These are phyloP conservation scores for Tetragonula clypearis DNA, from an alignment of 1,140 invertebrate species.

Conservation along the genomic window DNA sequence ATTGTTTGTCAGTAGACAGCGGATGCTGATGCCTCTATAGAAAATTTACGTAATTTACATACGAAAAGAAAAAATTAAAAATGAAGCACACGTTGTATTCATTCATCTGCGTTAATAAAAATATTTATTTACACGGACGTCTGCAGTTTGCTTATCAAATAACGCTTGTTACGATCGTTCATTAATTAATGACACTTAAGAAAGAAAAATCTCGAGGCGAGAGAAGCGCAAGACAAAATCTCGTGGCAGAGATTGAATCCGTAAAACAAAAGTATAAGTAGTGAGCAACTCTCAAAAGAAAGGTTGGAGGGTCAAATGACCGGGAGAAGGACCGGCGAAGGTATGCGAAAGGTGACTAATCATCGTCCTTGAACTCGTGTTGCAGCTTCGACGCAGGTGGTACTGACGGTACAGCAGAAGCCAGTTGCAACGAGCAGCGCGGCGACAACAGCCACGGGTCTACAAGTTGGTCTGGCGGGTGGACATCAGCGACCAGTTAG, in stretches of 20 bases:
- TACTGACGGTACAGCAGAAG: slow-evolving; percentile 85
- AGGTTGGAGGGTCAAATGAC: slow-evolving; percentile 38
- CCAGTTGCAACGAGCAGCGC: slow-evolving; percentile 65
- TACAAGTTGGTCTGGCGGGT: slow-evolving; percentile 65
- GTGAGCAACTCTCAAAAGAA: slow-evolving; percentile 29
- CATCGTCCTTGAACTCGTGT: slow-evolving; percentile 63
- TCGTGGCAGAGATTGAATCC: background rate
- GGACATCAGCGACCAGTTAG: slow-evolving; percentile 76
- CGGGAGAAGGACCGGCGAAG: slow-evolving; percentile 44
- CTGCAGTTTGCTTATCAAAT: background rate
- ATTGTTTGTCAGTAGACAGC: background rate
- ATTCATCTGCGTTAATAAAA: too few species aligned
- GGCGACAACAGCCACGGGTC: slow-evolving; percentile 57
- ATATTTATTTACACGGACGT: too few species aligned
- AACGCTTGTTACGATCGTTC: background rate
- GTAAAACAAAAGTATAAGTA: slow-evolving; percentile 20
- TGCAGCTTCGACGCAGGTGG: slow-evolving; percentile 84
- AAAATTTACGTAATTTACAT: too few species aligned
- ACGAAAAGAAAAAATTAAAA: too few species aligned
- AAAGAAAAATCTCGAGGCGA: background rate
- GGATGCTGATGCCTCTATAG: too few species aligned
- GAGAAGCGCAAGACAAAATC: too few species aligned
- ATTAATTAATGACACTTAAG: too few species aligned
- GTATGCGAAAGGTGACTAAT: slow-evolving; percentile 61
- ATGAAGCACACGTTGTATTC: too few species aligned